A percentile compares a stretch with the other conserved stretches of the same genome.
Conservation (phyloP, 2,113 vertebrate species). For the Lampris megalopsis region DNA sequence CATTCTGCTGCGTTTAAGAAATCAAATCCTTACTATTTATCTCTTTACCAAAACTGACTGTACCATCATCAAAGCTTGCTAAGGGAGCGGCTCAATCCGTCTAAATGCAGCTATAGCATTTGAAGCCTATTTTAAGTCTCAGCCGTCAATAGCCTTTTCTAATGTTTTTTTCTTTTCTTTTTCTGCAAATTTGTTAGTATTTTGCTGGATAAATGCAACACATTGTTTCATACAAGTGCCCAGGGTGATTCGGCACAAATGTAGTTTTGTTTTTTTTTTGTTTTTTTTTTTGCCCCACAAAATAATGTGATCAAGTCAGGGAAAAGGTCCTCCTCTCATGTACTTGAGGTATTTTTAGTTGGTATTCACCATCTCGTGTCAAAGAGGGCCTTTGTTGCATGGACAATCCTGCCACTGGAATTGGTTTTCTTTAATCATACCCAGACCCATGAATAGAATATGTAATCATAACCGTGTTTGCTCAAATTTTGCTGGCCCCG, state of each 20-base stretch:
- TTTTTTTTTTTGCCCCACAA: neutral
- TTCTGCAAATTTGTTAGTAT: conserved; percentile 17
- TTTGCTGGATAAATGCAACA: conserved; percentile 23
- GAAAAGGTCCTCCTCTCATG: neutral
- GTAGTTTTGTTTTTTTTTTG: conserved; percentile 10
- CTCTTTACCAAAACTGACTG: no score
- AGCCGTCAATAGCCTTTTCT: no score
- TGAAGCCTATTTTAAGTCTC: neutral
- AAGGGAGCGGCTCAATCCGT: no score
- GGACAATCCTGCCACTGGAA: neutral
- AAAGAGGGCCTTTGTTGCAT: conserved; percentile 14
- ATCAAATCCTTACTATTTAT: no score
- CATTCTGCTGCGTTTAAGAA: no score
- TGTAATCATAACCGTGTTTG: neutral
- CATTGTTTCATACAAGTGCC: conserved; percentile 24
- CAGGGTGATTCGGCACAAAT: conserved; percentile 31
- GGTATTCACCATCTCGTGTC: neutral
- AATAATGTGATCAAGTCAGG: conserved; percentile 36
- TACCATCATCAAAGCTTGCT: no score
- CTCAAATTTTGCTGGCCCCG: neutral
- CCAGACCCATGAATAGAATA: neutral
- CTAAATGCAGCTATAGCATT: neutral
- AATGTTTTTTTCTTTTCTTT: neutral
- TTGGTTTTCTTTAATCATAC: conserved; percentile 12
- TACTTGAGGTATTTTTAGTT: conserved; percentile 11